Percentiles rank a stretch among this genome's conserved stretches.
Conservation (phyloP, 2,113 vertebrate genomes). For the Meleagris gallopavo region DNA sequence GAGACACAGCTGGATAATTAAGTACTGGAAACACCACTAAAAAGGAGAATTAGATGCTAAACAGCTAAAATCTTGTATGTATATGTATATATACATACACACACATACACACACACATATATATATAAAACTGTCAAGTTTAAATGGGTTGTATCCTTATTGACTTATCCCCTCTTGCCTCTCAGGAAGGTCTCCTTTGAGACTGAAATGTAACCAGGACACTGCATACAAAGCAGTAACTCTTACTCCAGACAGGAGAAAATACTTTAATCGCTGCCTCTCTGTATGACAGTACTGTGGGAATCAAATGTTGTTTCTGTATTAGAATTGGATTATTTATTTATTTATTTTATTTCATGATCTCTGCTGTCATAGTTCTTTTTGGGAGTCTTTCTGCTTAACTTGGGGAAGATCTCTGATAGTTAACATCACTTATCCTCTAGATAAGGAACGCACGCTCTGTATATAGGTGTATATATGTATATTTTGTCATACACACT, state of each 20-base stretch:
- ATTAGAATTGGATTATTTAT: no score
- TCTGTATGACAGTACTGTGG: not conserved
- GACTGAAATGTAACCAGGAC: constrained; percentile 31
- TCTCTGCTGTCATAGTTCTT: no score
- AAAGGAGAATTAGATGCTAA: not conserved
- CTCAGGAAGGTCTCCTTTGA: constrained; percentile 15
- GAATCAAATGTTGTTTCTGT: no score
- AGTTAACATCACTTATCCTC: no score
- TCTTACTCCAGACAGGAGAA: not conserved
- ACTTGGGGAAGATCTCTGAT: no score
- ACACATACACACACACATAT: not conserved
- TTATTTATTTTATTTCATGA: no score
- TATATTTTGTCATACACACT: no score
- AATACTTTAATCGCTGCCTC: not conserved
- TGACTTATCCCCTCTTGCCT: not conserved
- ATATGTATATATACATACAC: not conserved
- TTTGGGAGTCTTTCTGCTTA: no score
- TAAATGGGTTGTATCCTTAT: not conserved
- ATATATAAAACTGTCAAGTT: not conserved
- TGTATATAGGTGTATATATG: no score
- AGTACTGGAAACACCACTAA: not conserved
- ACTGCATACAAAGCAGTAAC: constrained; percentile 63
- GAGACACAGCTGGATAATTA: not conserved
- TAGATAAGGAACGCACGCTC: no score
- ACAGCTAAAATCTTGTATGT: not conserved